Conservation (phyloP, 2,797 vertebrate genomes). For the Pangasius larnaudii region DNA sequence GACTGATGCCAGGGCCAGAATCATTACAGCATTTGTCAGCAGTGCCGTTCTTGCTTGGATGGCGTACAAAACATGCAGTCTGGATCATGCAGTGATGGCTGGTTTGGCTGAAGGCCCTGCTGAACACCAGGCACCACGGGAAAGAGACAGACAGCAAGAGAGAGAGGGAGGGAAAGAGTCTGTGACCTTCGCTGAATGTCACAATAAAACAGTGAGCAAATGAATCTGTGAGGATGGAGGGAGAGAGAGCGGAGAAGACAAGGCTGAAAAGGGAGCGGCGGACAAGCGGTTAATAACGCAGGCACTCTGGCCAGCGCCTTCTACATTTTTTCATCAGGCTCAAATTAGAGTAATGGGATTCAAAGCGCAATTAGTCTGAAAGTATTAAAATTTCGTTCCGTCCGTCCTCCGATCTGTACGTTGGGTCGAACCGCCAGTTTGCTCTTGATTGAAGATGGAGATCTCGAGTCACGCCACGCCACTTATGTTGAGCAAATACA, state of each 20-base stretch:
- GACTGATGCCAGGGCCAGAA: slow-evolving; percentile 55
- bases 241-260: slow-evolving; percentile 23
- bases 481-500: slow-evolving; percentile 59
- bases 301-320: slow-evolving; percentile 26
- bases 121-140: slow-evolving; percentile 39
- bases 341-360: slow-evolving; percentile 59
- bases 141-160: not conserved
- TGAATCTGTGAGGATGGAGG: slow-evolving; percentile 40
- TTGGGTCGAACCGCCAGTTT: slow-evolving; percentile 55
- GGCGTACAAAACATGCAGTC: slow-evolving; percentile 51
- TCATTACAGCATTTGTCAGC: slow-evolving; percentile 69
- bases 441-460: slow-evolving; percentile 59
- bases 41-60: slow-evolving; percentile 61
- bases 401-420: slow-evolving; percentile 53
- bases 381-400: slow-evolving; percentile 55
- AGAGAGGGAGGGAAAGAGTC: slow-evolving; percentile 7
- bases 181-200: slow-evolving; percentile 60
- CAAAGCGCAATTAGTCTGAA: slow-evolving; percentile 60
- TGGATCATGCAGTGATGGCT: slow-evolving; percentile 61
- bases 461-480: slow-evolving; percentile 54
- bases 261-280: slow-evolving; percentile 25
- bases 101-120: slow-evolving; percentile 67
- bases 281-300: slow-evolving; percentile 46
- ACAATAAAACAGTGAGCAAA: slow-evolving; percentile 56
- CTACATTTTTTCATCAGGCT: slow-evolving; percentile 45